These are phyloP conservation scores for Pogonocherus hispidulus DNA, from an alignment of 2,888 invertebrate genomes.

Conservation along the genomic window DNA sequence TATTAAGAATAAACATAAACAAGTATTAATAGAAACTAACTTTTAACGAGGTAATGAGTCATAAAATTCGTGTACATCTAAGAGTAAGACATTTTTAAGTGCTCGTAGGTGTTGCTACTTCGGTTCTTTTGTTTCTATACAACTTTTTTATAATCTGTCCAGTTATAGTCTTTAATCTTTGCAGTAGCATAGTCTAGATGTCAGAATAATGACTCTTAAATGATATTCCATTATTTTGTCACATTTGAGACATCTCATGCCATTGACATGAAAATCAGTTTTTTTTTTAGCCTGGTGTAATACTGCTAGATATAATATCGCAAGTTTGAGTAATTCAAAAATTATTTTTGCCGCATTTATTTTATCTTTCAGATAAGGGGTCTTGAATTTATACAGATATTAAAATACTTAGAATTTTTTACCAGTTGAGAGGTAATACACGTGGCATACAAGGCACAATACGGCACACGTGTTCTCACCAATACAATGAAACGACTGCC, in stretches of 20 bases:
- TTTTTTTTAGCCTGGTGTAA: conserved; percentile 35
- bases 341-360: conserved; percentile 31
- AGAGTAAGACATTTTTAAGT: conserved; percentile 9
- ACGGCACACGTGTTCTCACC: too few species aligned
- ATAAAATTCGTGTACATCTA: conserved; percentile 35
- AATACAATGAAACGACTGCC: too few species aligned
- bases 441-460: too few species aligned
- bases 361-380: too few species aligned
- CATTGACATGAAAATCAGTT: conserved; percentile 20
- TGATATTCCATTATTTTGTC: conserved; percentile 23
- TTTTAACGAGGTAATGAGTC: conserved; percentile 31
- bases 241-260: conserved; percentile 27
- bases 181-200: conserved; percentile 11
- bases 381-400: too few species aligned
- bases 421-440: too few species aligned
- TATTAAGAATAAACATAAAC: too few species aligned
- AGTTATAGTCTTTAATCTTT: conserved; percentile 25
- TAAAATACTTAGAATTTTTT: too few species aligned
- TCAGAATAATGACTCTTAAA: conserved; percentile 27
- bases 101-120: conserved; percentile 21
- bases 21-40: too few species aligned
- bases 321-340: conserved; percentile 30
- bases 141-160: conserved; percentile 4
- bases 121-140: conserved; percentile 27
- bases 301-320: conserved; percentile 33